These are phyloP conservation scores for Geopemphigus sp. DNA, from an alignment of 1,140 invertebrate species.

Conservation along the genomic window DNA sequence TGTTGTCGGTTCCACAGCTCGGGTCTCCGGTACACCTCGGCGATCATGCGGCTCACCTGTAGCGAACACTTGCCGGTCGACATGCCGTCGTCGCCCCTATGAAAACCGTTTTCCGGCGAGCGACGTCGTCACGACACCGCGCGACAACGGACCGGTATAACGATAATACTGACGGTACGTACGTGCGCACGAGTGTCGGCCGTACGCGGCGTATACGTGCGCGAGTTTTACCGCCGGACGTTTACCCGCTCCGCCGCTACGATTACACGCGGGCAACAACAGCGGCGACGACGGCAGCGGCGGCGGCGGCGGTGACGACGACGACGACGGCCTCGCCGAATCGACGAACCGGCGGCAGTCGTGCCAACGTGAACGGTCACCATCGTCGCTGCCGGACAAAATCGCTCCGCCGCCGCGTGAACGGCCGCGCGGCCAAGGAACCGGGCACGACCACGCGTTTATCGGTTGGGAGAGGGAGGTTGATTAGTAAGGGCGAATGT, in stretches of 20 bases:
- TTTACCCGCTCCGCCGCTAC: conserved; percentile 39
- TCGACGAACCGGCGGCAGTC: conserved; percentile 31
- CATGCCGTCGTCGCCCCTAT: neutral
- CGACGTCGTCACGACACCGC: too few species aligned
- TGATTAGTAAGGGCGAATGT: too few species aligned
- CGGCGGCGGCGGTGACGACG: neutral
- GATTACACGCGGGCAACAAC: conserved; percentile 28
- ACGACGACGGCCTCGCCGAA: neutral
- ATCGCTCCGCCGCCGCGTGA: conserved; percentile 5
- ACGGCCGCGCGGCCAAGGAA: neutral
- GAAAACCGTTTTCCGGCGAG: neutral
- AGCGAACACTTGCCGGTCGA: neutral
- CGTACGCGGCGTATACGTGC: conserved; percentile 1
- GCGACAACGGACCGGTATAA: too few species aligned
- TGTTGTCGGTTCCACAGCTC: conserved; percentile 32
- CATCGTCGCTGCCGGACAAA: conserved; percentile 4
- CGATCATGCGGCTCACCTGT: neutral
- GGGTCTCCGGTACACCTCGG: neutral
- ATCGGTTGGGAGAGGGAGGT: too few species aligned
- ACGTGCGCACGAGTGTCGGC: neutral
- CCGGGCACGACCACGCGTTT: too few species aligned
- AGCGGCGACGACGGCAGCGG: too few species aligned
- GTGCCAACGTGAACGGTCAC: conserved; percentile 33
- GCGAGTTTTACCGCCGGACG: conserved; percentile 29
- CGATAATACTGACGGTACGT: too few species aligned